Percentiles rank a stretch among this genome's conserved stretches.
These are phyloP conservation scores for Tonatia bakeri DNA, from an alignment of 2,113 vertebrate genomes.

Conservation along the genomic window DNA sequence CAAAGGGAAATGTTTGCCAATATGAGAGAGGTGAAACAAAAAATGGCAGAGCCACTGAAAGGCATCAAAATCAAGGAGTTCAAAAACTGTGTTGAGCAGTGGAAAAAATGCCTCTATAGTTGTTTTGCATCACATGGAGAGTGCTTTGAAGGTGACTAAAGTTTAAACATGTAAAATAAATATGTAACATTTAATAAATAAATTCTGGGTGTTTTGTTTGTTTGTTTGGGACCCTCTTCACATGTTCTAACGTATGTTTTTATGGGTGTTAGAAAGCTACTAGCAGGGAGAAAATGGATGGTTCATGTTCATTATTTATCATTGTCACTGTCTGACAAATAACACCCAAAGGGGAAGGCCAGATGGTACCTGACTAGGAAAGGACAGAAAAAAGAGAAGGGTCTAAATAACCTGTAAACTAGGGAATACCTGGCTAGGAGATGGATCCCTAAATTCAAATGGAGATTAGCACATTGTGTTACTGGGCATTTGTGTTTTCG, in stretches of 20 bases:
- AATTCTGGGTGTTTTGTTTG: too few species aligned
- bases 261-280: neutral
- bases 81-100: too few species aligned
- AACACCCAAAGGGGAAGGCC: neutral
- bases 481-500: neutral
- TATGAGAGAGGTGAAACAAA: too few species aligned
- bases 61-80: too few species aligned
- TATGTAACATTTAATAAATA: too few species aligned
- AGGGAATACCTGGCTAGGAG: neutral
- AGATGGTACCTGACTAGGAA: neutral
- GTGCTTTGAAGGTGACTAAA: too few species aligned
- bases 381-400: neutral
- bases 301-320: constrained; percentile 7
- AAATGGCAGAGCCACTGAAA: too few species aligned
- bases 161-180: too few species aligned
- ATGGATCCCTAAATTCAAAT: too few species aligned
- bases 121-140: too few species aligned
- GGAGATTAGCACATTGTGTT: neutral
- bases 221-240: neutral
- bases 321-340: constrained; percentile 13
- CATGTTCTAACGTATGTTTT: neutral
- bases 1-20: too few species aligned
- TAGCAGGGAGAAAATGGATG: neutral
- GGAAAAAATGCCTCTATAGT: too few species aligned
- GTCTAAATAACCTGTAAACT: neutral